These are phyloP conservation scores for Drosophila parthenogenetica DNA, from an alignment of 2,888 invertebrate species.

Conservation along the genomic window DNA sequence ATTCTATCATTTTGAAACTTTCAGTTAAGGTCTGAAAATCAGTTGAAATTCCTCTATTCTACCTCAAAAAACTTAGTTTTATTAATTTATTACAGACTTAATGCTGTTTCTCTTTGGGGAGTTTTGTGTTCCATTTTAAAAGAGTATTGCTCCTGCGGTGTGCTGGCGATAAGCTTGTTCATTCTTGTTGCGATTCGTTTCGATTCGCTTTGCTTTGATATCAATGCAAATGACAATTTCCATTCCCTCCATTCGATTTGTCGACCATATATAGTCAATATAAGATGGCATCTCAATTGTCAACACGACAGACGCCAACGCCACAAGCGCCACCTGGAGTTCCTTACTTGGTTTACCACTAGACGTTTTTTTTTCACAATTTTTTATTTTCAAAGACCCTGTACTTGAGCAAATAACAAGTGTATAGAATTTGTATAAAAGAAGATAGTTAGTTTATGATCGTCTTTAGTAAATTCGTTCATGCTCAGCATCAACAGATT, in stretches of 20 bases:
- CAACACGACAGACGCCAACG: constrained; percentile 65
- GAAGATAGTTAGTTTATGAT: too few relatives aligned
- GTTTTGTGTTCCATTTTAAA: too few relatives aligned
- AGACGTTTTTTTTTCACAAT: not conserved
- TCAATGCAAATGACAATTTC: constrained; percentile 57
- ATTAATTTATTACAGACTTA: too few relatives aligned
- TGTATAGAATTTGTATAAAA: too few relatives aligned
- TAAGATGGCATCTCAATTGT: constrained; percentile 57
- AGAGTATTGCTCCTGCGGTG: not conserved
- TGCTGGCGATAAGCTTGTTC: not conserved
- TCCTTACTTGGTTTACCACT: constrained; percentile 49
- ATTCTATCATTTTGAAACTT: too few relatives aligned
- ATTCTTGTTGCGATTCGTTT: not conserved
- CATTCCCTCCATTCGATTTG: constrained; percentile 17
- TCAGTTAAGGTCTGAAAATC: too few relatives aligned
- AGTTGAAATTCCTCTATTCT: too few relatives aligned
- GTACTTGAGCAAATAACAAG: not conserved
- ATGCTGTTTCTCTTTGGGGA: too few relatives aligned
- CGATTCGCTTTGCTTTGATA: constrained; percentile 20
- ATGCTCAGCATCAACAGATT: too few relatives aligned
- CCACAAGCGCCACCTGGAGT: constrained; percentile 58
- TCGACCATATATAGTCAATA: constrained; percentile 47
- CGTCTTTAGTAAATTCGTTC: too few relatives aligned
- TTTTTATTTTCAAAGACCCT: not conserved
- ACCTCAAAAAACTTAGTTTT: too few relatives aligned